These are phyloP conservation scores for Zaprionus kolodkinae DNA, from an alignment of 1,140 invertebrate species.

Conservation along the genomic window DNA sequence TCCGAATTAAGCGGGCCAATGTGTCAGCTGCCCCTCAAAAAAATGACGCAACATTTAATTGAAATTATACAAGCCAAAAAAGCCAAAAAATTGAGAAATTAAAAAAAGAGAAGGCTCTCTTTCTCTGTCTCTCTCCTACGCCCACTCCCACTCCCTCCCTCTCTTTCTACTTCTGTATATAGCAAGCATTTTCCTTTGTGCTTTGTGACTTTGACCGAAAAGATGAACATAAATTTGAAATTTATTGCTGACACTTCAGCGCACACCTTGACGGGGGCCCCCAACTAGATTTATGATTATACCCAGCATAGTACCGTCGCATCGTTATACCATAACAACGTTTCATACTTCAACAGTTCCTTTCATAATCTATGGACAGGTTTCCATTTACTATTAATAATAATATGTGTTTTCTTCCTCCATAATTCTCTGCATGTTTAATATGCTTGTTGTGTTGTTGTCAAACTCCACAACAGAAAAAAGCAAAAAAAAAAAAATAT, in stretches of 20 bases:
- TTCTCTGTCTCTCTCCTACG: not conserved
- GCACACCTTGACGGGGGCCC: conserved; percentile 55
- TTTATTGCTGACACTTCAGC: conserved; percentile 73
- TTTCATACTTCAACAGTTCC: conserved; percentile 78
- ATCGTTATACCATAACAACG: conserved; percentile 2
- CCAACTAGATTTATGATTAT: conserved; percentile 67
- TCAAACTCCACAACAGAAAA: conserved; percentile 28
- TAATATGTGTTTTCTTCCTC: not conserved
- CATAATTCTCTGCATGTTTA: conserved; percentile 32
- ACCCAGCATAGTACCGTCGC: conserved; percentile 31
- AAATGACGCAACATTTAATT: conserved; percentile 72
- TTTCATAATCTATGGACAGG: conserved; percentile 70
- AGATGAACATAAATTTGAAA: conserved; percentile 76
- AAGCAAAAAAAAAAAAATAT: conserved; percentile 12
- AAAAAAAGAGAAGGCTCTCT: not conserved
- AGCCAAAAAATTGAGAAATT: not conserved
- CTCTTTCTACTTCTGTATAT: not conserved
- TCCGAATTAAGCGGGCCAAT: conserved; percentile 41
- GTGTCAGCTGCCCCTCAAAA: conserved; percentile 22
- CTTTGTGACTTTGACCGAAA: conserved; percentile 43
- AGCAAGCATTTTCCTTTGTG: conserved; percentile 35
- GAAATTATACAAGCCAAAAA: conserved; percentile 15
- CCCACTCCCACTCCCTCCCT: no score
- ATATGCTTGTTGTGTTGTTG: conserved; percentile 39
- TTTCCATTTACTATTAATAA: conserved; percentile 52